Evolutionary conservation across 2,113 vertebrate species (phyloP), one percentile per base, ranked within the genome.

Genomic region (Varanus salvator): DNA sequence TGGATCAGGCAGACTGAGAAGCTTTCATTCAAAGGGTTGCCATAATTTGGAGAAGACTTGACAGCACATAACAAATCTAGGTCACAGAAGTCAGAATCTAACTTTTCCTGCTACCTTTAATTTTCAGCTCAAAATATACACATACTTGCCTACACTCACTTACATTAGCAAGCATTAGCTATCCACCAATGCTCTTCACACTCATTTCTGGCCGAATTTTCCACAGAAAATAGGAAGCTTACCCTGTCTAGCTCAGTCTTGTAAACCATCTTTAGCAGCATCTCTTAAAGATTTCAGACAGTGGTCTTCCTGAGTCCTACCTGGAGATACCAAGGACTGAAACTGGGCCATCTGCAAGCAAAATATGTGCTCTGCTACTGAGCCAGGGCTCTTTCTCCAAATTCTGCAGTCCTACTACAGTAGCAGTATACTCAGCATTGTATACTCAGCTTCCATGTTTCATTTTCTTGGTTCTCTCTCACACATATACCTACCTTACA

Each of bases 401-500:
- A 48, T 23, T 4, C 38, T 31, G 29, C 31, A 11, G 64, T 60
- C 15, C 57, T n/a, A 66, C 81, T 21, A 34, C 25, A 34, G 19
- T 34, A 83, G 8, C 12, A 83, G 12, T 6, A 25, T 44, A 44
- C 38, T 44, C 60, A 2, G 34, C 34, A 66, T 66, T 25, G 34
- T 64, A 64, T 34, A 38, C n/a, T 48, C 60, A 66, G 8, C 29
- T 15, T 38, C 52, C 25, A 7, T 84, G 25, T 3, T 48, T 15
- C 38, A 29, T 15, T 68, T 11, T 48, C 9, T 48, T 44, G 38
- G 38, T 12, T 54, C 54, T 54, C 54, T 34, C 80, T 48, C 25
- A 50, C 38, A 69, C 11, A 69, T 48, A 76, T 64, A 89, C 96
- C 90, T 93, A 98, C 98, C 96, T 90, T 92, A 93, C 96, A 97